Base-by-base conservation (phyloP, 1,140 invertebrate genomes). In the Danaus melanippus region DNA sequence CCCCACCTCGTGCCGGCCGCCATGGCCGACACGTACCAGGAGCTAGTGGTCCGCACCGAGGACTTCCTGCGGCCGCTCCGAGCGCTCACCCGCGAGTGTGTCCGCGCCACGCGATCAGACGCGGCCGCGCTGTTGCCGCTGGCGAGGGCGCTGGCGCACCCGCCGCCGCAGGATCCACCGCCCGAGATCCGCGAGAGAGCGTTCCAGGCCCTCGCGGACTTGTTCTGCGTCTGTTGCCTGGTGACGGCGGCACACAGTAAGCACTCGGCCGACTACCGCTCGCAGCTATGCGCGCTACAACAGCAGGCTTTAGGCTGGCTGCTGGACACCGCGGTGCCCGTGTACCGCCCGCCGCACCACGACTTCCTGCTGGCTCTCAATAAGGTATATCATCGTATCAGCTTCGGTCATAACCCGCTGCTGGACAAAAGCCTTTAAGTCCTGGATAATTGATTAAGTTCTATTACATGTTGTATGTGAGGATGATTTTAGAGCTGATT, bases 41-140 rank as follows among this genome's bases (percentile, higher is more conserved):
- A 98, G 76, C 85, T 98, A 53, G 71, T 98, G 42, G 87, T 94
- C 56, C 95, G 96, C 58, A 91, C 94, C 12, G 97, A 99, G 65
- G 97, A 98, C 84, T 98, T 96, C 81, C 84, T 97, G 10, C 89
- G 95, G 8, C 93, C 96, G 10, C 78, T 98, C 46, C 89, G 97
- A 11, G 91, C 93, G 10, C 87, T 99, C 42, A 87, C 96, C 4
- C 88, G 97, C 47, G 97, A 99, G 88, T 94, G 97, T 47, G 93
- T 95, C 45, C 90, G 96, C 10, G 92, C 93, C 32, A 77, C 82
- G 12, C 71, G 82, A 5, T 74, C 81, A 1, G 81, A 84, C 48
- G 74, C 76, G 8, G 65, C 66, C 42, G 82, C 82, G 41, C 66
- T 84, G 48, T 64, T 76, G 58, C 71, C 78, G 53, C 71, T 85